phyloP scores from a whole-genome alignment of 1,140 invertebrate species.

The Hycleus phaleratus region DNA sequence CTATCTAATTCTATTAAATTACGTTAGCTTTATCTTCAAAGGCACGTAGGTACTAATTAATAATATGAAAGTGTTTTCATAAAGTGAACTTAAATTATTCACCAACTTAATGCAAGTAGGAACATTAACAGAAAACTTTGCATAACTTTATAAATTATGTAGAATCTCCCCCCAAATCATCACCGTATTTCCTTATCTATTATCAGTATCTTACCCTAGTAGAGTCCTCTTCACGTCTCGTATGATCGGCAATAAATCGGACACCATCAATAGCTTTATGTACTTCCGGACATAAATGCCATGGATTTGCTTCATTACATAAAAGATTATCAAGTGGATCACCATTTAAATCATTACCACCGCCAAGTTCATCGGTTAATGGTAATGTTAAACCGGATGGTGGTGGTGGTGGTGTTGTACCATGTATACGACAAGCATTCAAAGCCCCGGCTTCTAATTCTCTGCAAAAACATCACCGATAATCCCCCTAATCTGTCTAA shows the following conservation, averaged over 20 bases:
- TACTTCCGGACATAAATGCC: slow-evolving; percentile 85
- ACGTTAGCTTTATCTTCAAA: too few relatives aligned
- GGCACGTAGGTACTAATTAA: too few relatives aligned
- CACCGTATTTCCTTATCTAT: too few relatives aligned
- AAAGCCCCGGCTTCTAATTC: slow-evolving; percentile 50
- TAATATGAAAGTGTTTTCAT: too few relatives aligned
- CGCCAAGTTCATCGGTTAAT: slow-evolving; percentile 25
- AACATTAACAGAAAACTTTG: too few relatives aligned
- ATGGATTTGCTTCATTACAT: slow-evolving; percentile 46
- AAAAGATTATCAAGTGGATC: slow-evolving; percentile 25
- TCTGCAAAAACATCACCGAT: slow-evolving; percentile 33
- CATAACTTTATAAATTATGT: too few relatives aligned
- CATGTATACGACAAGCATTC: slow-evolving; percentile 55
- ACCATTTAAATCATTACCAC: slow-evolving; percentile 17
- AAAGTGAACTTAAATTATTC: too few relatives aligned
- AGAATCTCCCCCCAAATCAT: too few relatives aligned
- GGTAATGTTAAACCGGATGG: slow-evolving; percentile 37
- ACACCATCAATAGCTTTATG: slow-evolving; percentile 88
- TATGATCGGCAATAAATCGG: slow-evolving; percentile 87
- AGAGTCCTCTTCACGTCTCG: slow-evolving; percentile 84
- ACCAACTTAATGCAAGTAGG: too few relatives aligned
- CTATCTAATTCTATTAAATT: too few relatives aligned
- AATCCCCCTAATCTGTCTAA: too few relatives aligned
- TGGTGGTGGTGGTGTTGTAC: slow-evolving; percentile 49
- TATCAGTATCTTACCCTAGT: slow-evolving; percentile 57